Evolutionary conservation across 2,888 invertebrate species (phyloP).

Genomic region (Dascillus cervinus): DNA sequence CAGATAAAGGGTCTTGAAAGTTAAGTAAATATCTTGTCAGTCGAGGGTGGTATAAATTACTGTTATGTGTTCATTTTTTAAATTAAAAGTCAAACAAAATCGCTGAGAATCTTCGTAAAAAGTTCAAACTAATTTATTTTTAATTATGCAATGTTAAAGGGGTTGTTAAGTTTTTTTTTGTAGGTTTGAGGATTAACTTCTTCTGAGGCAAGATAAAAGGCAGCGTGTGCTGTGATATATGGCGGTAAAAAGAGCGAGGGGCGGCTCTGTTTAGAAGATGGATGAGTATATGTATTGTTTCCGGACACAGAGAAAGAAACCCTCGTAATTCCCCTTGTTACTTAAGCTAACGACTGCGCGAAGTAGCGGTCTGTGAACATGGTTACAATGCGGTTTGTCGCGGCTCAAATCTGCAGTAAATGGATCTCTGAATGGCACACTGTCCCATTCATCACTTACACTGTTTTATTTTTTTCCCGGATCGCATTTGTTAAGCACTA

Average conservation of each 20-base stretch:
- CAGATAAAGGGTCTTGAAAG: slow-evolving; percentile 12
- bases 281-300: slow-evolving; percentile 45
- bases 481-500: too few relatives aligned
- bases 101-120: too few relatives aligned
- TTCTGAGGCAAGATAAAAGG: slow-evolving; percentile 9
- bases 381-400: slow-evolving; percentile 36
- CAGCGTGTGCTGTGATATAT: slow-evolving; percentile 13
- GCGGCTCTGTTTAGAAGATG: slow-evolving; percentile 36
- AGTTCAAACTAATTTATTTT: too few relatives aligned
- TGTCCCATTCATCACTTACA: slow-evolving; percentile 33
- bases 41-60: slow-evolving; percentile 8
- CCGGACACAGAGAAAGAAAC: slow-evolving; percentile 41
- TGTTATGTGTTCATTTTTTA: slow-evolving; percentile 6
- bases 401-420: slow-evolving; percentile 40
- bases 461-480: slow-evolving; percentile 7
- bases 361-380: slow-evolving; percentile 29
- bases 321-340: slow-evolving; percentile 43
- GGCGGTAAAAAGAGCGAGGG: slow-evolving; percentile 16
- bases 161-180: too few relatives aligned
- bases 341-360: slow-evolving; percentile 40
- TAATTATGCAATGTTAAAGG: too few relatives aligned
- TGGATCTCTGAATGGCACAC: slow-evolving; percentile 33
- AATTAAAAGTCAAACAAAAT: too few relatives aligned
- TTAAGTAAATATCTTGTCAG: slow-evolving; percentile 12
- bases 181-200: not conserved